Evolutionary conservation across 2,888 invertebrate species (phyloP).

Genomic region (Nezara viridula): DNA sequence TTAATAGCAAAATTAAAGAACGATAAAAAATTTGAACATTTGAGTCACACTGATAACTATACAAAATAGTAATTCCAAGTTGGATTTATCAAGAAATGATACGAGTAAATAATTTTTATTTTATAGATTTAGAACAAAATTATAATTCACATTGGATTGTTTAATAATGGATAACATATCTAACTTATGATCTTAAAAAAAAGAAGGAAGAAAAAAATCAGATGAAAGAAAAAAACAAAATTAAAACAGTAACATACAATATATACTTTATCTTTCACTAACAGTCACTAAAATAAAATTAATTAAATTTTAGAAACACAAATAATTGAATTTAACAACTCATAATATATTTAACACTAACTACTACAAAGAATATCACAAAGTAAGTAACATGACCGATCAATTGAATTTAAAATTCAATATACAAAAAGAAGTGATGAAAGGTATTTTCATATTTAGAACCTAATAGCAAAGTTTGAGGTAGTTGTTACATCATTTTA

Average conservation of each 20-base stretch:
- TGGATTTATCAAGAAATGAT: not conserved
- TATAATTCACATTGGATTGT: not conserved
- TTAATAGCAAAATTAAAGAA: not conserved
- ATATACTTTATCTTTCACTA: constrained; percentile 2
- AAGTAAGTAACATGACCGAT: constrained; percentile 35
- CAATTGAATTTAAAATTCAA: constrained; percentile 18
- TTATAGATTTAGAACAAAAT: not conserved
- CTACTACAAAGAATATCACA: constrained; percentile 37
- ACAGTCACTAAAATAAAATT: not conserved
- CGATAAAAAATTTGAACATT: too few species aligned
- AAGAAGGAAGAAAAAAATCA: not conserved
- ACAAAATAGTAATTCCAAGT: not conserved
- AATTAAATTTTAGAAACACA: not conserved
- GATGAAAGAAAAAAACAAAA: not conserved
- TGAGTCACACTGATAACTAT: not conserved
- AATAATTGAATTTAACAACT: constrained; percentile 32
- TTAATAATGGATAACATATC: not conserved
- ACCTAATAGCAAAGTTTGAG: constrained; percentile 15
- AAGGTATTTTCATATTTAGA: not conserved
- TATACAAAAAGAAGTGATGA: not conserved
- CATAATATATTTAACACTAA: constrained; percentile 23
- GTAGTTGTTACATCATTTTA: not conserved
- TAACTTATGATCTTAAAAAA: not conserved
- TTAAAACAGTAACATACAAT: constrained; percentile 3
- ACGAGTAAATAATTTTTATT: not conserved